Conservation (phyloP, 1,140 invertebrate species). For the Drosophila kepulauana region DNA sequence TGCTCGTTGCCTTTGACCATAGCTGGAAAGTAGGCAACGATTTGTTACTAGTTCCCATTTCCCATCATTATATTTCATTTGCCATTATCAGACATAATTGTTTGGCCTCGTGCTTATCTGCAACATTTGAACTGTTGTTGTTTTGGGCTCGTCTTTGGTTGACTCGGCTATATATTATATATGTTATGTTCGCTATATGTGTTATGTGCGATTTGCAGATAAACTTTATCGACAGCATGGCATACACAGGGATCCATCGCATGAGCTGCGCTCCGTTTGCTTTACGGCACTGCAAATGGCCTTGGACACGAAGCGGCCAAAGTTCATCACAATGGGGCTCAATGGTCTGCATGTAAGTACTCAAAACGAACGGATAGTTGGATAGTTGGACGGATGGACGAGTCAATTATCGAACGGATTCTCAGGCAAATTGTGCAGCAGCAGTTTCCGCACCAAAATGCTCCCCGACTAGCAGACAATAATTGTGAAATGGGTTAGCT, state of each 20-base stretch:
- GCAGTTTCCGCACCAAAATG: constrained; percentile 37
- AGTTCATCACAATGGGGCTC: constrained; percentile 92
- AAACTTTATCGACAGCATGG: constrained; percentile 93
- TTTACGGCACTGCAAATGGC: constrained; percentile 93
- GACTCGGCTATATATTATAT: constrained; percentile 14
- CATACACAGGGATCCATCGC: constrained; percentile 91
- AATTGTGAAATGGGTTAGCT: constrained; percentile 40
- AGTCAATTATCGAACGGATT: constrained; percentile 40
- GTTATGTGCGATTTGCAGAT: constrained; percentile 86
- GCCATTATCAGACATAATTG: constrained; percentile 27
- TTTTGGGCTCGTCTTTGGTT: constrained; percentile 19
- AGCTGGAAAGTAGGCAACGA: constrained; percentile 59
- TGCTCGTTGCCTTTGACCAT: constrained; percentile 2
- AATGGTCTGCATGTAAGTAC: constrained; percentile 93
- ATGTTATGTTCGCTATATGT: too few relatives aligned
- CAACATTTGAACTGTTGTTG: constrained; percentile 21
- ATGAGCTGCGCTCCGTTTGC: constrained; percentile 93
- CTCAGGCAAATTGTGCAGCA: constrained; percentile 30
- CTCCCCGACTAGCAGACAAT: constrained; percentile 24
- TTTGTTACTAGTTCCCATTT: constrained; percentile 28
- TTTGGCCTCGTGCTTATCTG: constrained; percentile 11
- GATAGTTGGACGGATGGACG: constrained; percentile 25
- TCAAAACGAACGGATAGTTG: not conserved
- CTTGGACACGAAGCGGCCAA: constrained; percentile 94
- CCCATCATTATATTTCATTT: not conserved